Conservation (phyloP, 2,888 invertebrate genomes). For the Azorinus chamasolen region DNA sequence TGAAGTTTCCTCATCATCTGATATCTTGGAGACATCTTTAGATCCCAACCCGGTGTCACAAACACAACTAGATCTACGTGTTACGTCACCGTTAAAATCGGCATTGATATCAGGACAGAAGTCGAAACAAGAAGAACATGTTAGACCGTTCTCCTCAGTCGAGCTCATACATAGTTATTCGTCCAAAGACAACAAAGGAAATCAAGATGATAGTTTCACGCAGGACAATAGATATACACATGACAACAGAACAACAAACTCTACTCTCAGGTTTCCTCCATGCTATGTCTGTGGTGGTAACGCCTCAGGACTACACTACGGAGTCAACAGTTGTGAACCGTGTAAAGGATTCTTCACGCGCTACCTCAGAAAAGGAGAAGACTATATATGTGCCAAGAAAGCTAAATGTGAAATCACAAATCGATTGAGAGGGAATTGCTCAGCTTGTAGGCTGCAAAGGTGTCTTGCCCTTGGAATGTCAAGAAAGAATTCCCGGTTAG, state of each 20-base stretch:
- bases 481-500: conserved; percentile 49
- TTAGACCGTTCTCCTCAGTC: no score
- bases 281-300: conserved; percentile 56
- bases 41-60: background rate
- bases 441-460: conserved; percentile 50
- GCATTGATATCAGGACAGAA: conserved; percentile 5
- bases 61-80: background rate
- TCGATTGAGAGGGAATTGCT: conserved; percentile 50
- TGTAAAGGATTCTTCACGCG: conserved; percentile 63
- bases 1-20: background rate
- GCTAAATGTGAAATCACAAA: conserved; percentile 48
- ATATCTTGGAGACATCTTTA: background rate
- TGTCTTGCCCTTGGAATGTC: conserved; percentile 57
- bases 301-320: conserved; percentile 61
- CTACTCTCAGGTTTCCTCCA: conserved; percentile 49
- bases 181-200: background rate
- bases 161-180: background rate
- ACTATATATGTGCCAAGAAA: conserved; percentile 43
- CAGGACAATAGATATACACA: background rate
- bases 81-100: conserved; percentile 4
- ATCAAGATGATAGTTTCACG: background rate
- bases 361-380: conserved; percentile 40
- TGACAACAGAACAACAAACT: background rate
- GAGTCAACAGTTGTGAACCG: conserved; percentile 59
- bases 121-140: no score